A percentile compares a stretch with the other conserved stretches of the same genome.
Evolutionary conservation across 2,888 invertebrate genomes (phyloP).

Genomic region (Apotomis betuletana): DNA sequence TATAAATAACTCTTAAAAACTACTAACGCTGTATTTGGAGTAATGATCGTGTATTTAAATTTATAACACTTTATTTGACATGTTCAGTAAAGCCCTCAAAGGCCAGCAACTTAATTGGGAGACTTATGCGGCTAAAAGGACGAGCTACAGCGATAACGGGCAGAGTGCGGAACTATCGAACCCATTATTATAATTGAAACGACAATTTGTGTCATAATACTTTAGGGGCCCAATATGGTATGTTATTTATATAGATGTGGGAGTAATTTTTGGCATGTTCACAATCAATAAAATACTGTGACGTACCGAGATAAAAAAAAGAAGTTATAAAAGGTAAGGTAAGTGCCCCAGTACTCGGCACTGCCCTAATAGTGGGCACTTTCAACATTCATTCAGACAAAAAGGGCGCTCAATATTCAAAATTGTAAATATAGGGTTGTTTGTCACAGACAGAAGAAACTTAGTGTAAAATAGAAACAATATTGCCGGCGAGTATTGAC

Average conservation of each 20-base stretch:
- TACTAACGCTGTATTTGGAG: no score
- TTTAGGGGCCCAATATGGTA: slow-evolving; percentile 35
- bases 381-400: no score
- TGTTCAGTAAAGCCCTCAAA: slow-evolving; percentile 13
- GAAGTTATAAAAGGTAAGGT: no score
- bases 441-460: no score
- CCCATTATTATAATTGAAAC: slow-evolving; percentile 40
- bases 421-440: no score
- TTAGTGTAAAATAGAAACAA: no score
- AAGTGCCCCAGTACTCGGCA: no score
- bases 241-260: slow-evolving; percentile 28
- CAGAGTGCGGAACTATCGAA: slow-evolving; percentile 38
- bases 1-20: no score
- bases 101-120: slow-evolving; percentile 25
- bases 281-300: not conserved
- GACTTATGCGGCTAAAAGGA: slow-evolving; percentile 37
- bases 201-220: slow-evolving; percentile 41
- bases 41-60: not conserved
- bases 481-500: no score
- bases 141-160: slow-evolving; percentile 20
- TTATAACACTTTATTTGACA: slow-evolving; percentile 15
- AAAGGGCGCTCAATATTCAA: no score
- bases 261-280: slow-evolving; percentile 1
- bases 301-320: no score
- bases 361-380: no score